Evolutionary conservation across 1,140 invertebrate species (phyloP).

Genomic region (Heterodera schachtii): DNA sequence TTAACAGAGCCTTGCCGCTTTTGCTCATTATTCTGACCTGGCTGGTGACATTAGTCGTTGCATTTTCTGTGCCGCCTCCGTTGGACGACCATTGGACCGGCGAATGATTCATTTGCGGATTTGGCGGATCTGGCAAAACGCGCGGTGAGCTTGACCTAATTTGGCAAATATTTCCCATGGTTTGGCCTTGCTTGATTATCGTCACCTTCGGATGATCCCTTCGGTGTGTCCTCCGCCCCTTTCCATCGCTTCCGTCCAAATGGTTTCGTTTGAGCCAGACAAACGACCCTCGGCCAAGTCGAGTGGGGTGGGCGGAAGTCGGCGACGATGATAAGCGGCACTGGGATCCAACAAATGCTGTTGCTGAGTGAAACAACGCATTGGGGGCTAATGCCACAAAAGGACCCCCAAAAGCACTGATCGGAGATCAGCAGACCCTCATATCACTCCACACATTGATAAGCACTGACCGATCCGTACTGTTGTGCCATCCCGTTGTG

Average conservation of each 20-base stretch:
- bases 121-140: slow-evolving; percentile 20
- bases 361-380: not conserved
- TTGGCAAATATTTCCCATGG: no score
- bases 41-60: not conserved
- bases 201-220: not conserved
- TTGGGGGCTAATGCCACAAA: not conserved
- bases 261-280: slow-evolving; percentile 16
- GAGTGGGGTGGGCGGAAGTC: slow-evolving; percentile 23
- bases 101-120: slow-evolving; percentile 4
- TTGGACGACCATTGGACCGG: not conserved
- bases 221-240: not conserved
- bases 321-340: slow-evolving; percentile 19
- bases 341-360: slow-evolving; percentile 22
- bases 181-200: no score
- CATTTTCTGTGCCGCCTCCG: not conserved
- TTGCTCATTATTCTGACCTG: not conserved
- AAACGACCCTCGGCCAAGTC: slow-evolving; percentile 25
- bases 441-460: not conserved
- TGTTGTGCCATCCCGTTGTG: not conserved
- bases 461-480: slow-evolving; percentile 7
- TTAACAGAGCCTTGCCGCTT: no score
- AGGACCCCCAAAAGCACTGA: no score
- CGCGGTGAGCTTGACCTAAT: slow-evolving; percentile 22
- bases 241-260: not conserved
- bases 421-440: no score